A percentile compares a stretch with the other conserved stretches of the same genome.
Evolutionary conservation across 2,888 invertebrate genomes (phyloP).

Genomic region (Eustalomyia histrio): DNA sequence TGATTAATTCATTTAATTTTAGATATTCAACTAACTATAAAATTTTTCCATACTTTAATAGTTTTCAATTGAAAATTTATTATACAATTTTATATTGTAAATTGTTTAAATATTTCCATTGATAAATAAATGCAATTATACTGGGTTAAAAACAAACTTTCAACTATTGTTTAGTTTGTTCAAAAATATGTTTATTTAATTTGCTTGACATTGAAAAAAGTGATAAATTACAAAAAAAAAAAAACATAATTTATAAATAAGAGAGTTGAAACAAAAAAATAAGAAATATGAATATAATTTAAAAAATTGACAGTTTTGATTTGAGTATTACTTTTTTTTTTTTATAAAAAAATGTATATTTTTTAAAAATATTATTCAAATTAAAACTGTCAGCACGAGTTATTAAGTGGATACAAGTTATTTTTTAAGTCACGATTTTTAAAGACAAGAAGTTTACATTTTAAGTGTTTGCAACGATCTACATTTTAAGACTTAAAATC

Average conservation of each 20-base stretch:
- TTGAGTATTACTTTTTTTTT: constrained; percentile 18
- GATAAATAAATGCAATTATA: neutral
- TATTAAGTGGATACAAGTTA: constrained; percentile 16
- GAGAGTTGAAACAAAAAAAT: neutral
- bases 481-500: neutral
- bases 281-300: neutral
- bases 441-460: constrained; percentile 48
- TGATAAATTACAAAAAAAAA: neutral
- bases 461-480: too few species aligned
- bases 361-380: neutral
- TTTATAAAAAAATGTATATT: neutral
- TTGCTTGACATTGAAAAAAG: neutral
- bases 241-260: too few species aligned
- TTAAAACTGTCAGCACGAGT: constrained; percentile 27
- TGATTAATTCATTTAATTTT: too few species aligned
- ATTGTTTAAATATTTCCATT: neutral
- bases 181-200: neutral
- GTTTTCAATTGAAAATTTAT: too few species aligned
- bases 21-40: neutral
- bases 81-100: neutral
- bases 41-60: neutral
- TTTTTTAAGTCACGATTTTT: constrained; percentile 47
- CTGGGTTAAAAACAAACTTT: neutral
- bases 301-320: neutral
- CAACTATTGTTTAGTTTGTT: neutral